Base-by-base conservation (phyloP, 2,113 vertebrate species). In the Caranx melampygus region DNA sequence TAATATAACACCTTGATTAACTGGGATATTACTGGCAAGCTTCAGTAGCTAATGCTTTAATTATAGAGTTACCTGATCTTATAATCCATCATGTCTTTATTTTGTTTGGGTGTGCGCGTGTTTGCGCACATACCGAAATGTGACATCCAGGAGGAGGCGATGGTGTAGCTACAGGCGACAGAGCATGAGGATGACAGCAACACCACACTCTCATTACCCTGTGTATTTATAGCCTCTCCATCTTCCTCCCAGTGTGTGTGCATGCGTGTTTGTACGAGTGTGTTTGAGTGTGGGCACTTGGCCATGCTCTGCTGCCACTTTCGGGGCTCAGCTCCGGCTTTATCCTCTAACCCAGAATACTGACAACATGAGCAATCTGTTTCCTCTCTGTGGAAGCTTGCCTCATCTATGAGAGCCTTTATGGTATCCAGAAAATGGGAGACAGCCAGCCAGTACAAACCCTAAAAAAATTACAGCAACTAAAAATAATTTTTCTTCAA, bases 141-240 rank as follows among this genome's bases (percentile, higher is more conserved):
- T 18, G 44, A 77, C 75, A 88, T 37, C 72, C 79, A 77, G 60
- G 37, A 79, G 55, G 84, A 78, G 72, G 77, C 72, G 72, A 75
- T 63, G 64, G 75, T 60, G 71, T 74, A 63, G 72, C 79, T 77
- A 35, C 42, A 63, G 84, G 84, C 68, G 63, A 83, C 81, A 81
- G 78, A 75, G 77, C 75, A 86, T 26, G 65, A 84, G 76, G 81
- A 72, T 87, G 87, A 91, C 84, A 89, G 79, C 21, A 47, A 90
- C 77, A 87, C 87, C 74, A 81, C 81, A 82, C 88, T 89, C 83
- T 88, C 74, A 91, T 92, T 93, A 92, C 76, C 60, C 81, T 64
- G 75, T 83, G 73, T 94, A 93, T 94, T 92, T 93, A 85, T 94
- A 94, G 91, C 77, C 55, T 73, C 78, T 83, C 92, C 72, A 88